Percentiles rank a stretch among this genome's conserved stretches.
These are phyloP conservation scores for Vidua chalybeata DNA, from an alignment of 2,113 vertebrate species.

Conservation along the genomic window DNA sequence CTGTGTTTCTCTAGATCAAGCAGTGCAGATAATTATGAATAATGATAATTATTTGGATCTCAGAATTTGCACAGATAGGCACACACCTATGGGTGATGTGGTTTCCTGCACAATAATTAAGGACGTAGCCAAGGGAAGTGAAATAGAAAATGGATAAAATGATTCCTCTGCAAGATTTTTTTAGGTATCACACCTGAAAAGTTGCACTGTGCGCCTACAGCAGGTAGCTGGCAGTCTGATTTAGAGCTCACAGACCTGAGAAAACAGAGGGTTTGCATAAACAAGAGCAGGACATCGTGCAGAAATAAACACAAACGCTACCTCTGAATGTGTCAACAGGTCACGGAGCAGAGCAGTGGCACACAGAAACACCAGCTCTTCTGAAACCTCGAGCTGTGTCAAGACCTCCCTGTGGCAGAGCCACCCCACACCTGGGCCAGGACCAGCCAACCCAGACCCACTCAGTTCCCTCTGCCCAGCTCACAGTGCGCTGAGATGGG, in stretches of 20 bases:
- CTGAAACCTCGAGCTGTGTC: background rate
- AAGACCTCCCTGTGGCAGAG: background rate
- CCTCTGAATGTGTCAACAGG: rapidly evolving
- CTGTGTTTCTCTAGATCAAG: conserved; percentile 50
- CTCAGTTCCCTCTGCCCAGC: background rate
- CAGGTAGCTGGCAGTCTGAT: background rate
- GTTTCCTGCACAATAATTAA: conserved; percentile 43
- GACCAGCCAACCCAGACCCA: background rate
- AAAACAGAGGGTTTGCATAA: background rate
- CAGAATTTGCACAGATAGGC: conserved; percentile 37
- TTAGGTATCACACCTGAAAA: background rate
- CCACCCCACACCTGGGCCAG: background rate
- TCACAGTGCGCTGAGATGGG: background rate
- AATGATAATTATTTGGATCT: conserved; percentile 36
- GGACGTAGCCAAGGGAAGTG: background rate
- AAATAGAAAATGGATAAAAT: conserved; percentile 26
- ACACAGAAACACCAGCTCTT: background rate
- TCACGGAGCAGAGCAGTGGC: background rate
- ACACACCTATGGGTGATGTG: conserved; percentile 13
- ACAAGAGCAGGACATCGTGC: background rate
- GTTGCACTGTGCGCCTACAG: background rate
- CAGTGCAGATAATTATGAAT: conserved; percentile 62
- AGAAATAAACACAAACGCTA: background rate
- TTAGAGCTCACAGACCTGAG: background rate
- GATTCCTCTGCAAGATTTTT: background rate